Base-by-base conservation (phyloP, 2,797 vertebrate species). In the Acanthopagrus latus region DNA sequence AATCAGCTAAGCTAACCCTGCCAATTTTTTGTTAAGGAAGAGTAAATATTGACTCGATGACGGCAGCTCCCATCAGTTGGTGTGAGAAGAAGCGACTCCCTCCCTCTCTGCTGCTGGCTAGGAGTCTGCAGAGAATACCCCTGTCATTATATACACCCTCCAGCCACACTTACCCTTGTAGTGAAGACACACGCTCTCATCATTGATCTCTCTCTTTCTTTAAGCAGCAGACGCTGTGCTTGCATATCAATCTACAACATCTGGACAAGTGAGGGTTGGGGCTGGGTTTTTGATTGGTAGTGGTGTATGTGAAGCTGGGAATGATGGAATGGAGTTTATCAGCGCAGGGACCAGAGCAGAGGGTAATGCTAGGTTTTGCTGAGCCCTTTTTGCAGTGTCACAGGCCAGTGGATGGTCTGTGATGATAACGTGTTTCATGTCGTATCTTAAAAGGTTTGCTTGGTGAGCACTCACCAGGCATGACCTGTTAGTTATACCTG, bases 1-100 rank as follows among this genome's bases (percentile, higher is more conserved):
- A 81, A 83, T 80, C 76, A 81, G 80, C 80, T 48, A n/a, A 41
- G 51, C 52, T 60, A 59, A 82, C 20, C 80, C 75, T 83, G 88
- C 85, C 86, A 89, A 84, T 71, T 89, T 87, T 88, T 85, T 80
- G 56, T 65, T 38, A 77, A 78, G 76, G 82, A 88, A 77, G 64
- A 67, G 89, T 89, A 91, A 93, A 94, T 91, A 93, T 92, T 93
- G 89, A 93, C 85, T 87, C 46, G 76, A 83, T 83, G 86, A 78
- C 76, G 66, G 82, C 59, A 64, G 81, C 86, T 86, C 74, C 88
- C 92, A 89, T 91, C 89, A 91, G 91, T 77, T 84, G 81, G 74
- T 66, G 74, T 71, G 85, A 82, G 68, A 74, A 80, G 13, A 41
- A 91, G 82, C 62, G n/a, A 46, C 71, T 85, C 56, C 10, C 74